Evolutionary conservation across 2,888 invertebrate genomes (phyloP).

Genomic region (Rhopalosiphum nymphaeae): DNA sequence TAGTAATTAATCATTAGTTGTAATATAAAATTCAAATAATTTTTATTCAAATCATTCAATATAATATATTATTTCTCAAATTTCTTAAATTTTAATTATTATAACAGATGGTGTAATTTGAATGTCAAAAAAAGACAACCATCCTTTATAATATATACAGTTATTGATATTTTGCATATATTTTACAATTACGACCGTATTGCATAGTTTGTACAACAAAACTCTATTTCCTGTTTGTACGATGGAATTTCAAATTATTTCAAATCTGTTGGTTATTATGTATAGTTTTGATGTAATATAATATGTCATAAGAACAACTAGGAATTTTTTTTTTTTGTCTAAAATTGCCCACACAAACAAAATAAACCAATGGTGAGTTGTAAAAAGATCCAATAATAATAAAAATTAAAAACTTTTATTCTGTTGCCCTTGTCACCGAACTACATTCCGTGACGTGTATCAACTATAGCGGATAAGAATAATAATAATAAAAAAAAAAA

Average conservation of each 20-base stretch:
- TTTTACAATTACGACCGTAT: neutral
- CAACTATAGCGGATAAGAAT: neutral
- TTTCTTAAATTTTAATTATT: neutral
- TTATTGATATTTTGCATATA: neutral
- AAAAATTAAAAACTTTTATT: constrained; percentile 44
- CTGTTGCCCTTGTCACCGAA: neutral
- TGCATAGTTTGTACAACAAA: neutral
- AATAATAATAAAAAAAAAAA: neutral
- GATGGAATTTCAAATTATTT: neutral
- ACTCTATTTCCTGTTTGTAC: neutral
- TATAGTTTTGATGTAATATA: neutral
- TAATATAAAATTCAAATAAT: neutral
- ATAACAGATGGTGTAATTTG: neutral
- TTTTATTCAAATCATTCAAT: neutral
- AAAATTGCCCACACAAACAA: neutral
- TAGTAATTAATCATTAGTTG: neutral
- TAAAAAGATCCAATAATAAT: constrained; percentile 10
- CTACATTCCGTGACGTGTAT: constrained; percentile 24
- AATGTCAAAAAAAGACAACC: neutral
- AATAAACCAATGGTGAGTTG: neutral
- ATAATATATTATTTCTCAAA: neutral
- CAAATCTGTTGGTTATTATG: neutral
- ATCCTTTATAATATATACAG: neutral
- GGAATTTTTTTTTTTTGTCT: neutral
- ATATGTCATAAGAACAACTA: constrained; percentile 19